Evolutionary conservation across 2,113 vertebrate genomes (phyloP).

Genomic region (Sinocyclocheilus rhinocerous): DNA sequence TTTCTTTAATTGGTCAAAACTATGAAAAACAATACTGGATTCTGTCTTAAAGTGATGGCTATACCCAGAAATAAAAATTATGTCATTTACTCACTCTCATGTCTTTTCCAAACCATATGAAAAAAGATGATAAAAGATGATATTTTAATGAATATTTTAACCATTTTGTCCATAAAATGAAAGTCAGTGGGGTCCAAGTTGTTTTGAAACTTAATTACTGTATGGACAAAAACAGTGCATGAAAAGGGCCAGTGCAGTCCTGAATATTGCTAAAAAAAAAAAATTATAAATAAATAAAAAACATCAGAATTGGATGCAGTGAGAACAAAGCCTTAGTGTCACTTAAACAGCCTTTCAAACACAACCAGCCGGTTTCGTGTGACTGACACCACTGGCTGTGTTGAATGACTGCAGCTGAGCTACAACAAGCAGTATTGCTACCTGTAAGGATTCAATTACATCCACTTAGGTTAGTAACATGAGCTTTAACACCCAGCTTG

Average conservation of each 20-base stretch:
- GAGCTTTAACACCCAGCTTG: background rate
- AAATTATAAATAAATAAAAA: background rate
- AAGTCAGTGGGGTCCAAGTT: no score
- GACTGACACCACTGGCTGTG: constrained; percentile 13
- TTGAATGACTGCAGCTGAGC: constrained; percentile 17
- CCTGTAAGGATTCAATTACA: constrained; percentile 21
- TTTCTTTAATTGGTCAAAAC: background rate
- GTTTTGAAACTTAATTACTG: no score
- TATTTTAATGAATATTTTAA: background rate
- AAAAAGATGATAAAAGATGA: background rate
- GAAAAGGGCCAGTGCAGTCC: background rate
- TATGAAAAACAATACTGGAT: background rate
- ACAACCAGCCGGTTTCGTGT: background rate
- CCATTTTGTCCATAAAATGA: background rate
- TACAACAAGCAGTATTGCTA: constrained; percentile 5
- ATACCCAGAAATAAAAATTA: background rate
- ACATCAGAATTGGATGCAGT: background rate
- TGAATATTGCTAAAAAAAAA: background rate
- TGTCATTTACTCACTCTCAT: background rate
- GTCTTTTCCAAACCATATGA: background rate
- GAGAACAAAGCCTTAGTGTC: background rate
- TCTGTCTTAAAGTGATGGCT: background rate
- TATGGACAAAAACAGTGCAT: background rate
- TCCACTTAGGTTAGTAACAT: constrained; percentile 15
- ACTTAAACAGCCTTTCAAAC: constrained; percentile 25